phyloP scores from a whole-genome alignment of 2,113 vertebrate species.

The Melanostigma gelatinosum region DNA sequence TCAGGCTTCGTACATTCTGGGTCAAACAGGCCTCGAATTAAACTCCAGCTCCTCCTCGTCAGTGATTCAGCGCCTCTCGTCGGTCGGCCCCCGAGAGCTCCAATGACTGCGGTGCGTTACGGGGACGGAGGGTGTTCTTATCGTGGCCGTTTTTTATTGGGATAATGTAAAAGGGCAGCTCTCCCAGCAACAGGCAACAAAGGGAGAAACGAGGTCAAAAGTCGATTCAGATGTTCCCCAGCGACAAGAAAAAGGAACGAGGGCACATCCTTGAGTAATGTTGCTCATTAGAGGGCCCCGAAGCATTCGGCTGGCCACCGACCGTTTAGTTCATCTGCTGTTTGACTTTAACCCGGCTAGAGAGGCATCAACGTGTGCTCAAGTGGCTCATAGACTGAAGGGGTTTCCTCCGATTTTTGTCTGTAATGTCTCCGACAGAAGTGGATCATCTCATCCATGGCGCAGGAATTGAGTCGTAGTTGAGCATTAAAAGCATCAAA shows the following conservation, averaged over 20 bases:
- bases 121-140: constrained; percentile 7
- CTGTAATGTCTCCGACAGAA: background rate
- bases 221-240: constrained; percentile 29
- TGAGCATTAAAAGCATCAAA: too few species aligned
- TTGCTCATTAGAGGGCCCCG: constrained; percentile 16
- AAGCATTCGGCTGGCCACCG: background rate
- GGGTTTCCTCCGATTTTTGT: background rate
- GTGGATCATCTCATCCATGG: background rate
- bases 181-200: constrained; percentile 49
- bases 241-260: background rate
- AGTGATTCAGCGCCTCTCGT: constrained; percentile 44
- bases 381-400: background rate
- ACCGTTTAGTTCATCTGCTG: background rate
- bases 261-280: constrained; percentile 40
- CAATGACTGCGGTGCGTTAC: constrained; percentile 38
- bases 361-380: background rate
- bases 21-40: constrained; percentile 30
- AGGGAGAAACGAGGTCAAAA: constrained; percentile 32
- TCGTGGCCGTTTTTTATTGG: background rate
- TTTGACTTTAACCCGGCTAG: background rate
- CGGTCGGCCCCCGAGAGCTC: constrained; percentile 15
- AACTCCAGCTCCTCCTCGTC: constrained; percentile 36
- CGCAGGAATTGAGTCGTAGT: background rate
- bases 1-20: constrained; percentile 30
- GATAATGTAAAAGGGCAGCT: constrained; percentile 8